phyloP scores from a whole-genome alignment of 2,888 invertebrate genomes.

The Agrotis exclamationis region DNA sequence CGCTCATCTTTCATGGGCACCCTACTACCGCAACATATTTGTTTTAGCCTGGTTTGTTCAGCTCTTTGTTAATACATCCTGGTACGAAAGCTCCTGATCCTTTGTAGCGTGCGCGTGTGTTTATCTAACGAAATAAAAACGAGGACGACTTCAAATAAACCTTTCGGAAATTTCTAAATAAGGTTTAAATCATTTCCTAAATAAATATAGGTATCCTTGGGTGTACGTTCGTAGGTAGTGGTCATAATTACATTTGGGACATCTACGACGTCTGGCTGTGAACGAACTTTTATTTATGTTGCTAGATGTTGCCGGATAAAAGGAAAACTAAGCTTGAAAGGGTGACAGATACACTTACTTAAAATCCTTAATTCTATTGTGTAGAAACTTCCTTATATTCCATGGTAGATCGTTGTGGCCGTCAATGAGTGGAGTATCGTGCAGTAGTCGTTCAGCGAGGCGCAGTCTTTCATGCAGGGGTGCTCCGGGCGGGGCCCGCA shows the following conservation, averaged over 20 bases:
- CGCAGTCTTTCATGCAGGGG: constrained; percentile 95
- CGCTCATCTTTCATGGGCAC: constrained; percentile 36
- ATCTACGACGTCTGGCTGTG: background rate
- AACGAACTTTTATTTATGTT: constrained; percentile 4
- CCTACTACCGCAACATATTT: constrained; percentile 24
- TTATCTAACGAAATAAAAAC: constrained; percentile 17
- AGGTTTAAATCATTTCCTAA: constrained; percentile 27
- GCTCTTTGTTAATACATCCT: constrained; percentile 26
- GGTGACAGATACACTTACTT: constrained; percentile 86
- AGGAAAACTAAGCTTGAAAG: background rate
- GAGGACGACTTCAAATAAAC: constrained; percentile 6
- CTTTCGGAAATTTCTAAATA: constrained; percentile 18
- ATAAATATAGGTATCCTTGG: constrained; percentile 17
- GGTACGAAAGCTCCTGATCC: background rate
- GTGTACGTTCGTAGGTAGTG: constrained; percentile 3
- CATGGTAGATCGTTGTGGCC: constrained; percentile 98
- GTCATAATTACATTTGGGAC: constrained; percentile 8
- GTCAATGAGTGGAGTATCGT: constrained; percentile 95
- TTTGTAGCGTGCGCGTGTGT: background rate
- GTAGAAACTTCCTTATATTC: constrained; percentile 97
- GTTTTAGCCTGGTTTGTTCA: constrained; percentile 25
- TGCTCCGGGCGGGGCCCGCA: constrained; percentile 94
- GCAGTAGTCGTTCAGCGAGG: constrained; percentile 93
- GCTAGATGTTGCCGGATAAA: background rate
- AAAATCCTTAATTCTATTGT: constrained; percentile 96